Percentiles rank a stretch among this genome's conserved stretches.
These are phyloP conservation scores for Cepaea hortensis DNA, from an alignment of 2,888 invertebrate genomes.

Conservation along the genomic window DNA sequence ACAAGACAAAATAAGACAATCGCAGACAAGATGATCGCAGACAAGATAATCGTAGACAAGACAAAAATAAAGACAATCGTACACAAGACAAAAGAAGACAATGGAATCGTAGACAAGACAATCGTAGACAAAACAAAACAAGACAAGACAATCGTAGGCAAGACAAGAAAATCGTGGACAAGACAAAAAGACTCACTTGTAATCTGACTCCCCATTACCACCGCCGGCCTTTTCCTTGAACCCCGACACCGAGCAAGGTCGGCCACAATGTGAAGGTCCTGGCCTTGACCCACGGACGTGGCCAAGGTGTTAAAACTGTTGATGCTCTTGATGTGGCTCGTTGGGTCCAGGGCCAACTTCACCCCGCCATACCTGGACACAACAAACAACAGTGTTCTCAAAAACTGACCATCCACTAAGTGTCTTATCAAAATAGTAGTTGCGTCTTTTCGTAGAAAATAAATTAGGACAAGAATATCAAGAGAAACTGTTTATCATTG, in stretches of 20 bases:
- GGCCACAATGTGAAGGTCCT: conserved; percentile 36
- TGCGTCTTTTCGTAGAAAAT: too few relatives aligned
- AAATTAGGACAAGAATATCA: too few relatives aligned
- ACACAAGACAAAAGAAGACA: too few relatives aligned
- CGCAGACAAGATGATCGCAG: too few relatives aligned
- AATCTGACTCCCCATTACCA: conserved; percentile 22
- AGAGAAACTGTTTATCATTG: too few relatives aligned
- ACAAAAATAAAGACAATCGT: too few relatives aligned
- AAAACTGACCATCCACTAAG: neutral
- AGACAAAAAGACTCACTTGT: conserved; percentile 19
- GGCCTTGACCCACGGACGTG: conserved; percentile 22
- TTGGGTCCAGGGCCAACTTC: conserved; percentile 9
- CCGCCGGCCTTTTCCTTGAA: neutral
- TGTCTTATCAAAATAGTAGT: too few relatives aligned
- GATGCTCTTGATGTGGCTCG: neutral
- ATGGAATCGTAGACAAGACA: neutral
- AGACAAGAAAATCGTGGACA: too few relatives aligned
- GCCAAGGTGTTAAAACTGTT: neutral
- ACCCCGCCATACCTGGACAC: conserved; percentile 28
- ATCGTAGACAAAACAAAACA: neutral
- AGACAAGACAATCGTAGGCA: too few relatives aligned
- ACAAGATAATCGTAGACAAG: too few relatives aligned
- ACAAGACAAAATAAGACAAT: too few relatives aligned
- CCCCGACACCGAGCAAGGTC: conserved; percentile 39
- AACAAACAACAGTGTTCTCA: neutral